phyloP scores from a whole-genome alignment of 2,797 vertebrate species.

The Gymnothorax javanicus region DNA sequence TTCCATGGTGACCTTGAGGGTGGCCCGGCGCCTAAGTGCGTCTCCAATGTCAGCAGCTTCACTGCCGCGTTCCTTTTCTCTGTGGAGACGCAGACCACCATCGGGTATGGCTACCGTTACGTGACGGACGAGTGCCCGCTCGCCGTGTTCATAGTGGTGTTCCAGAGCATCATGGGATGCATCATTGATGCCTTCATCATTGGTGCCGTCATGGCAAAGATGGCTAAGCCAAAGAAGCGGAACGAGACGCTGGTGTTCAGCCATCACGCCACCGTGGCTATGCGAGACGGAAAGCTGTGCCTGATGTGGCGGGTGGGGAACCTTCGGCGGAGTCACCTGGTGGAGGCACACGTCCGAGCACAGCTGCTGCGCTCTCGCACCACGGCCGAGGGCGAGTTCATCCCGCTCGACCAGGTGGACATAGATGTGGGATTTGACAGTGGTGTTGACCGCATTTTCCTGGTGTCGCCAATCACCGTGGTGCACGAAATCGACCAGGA shows the following conservation, averaged over 20 bases:
- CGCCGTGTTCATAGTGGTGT: slow-evolving; percentile 94
- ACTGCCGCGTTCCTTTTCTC: slow-evolving; percentile 96
- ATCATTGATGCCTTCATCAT: slow-evolving; percentile 98
- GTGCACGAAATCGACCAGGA: slow-evolving; percentile 94
- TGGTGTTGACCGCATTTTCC: slow-evolving; percentile 92
- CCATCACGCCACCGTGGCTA: slow-evolving; percentile 89
- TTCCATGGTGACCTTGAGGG: slow-evolving; percentile 86
- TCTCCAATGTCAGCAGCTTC: slow-evolving; percentile 94
- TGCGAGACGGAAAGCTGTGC: slow-evolving; percentile 91
- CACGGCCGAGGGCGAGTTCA: slow-evolving; percentile 92
- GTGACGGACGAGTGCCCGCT: slow-evolving; percentile 94
- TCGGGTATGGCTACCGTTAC: slow-evolving; percentile 93
- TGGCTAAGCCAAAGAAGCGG: slow-evolving; percentile 96
- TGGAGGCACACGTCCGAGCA: slow-evolving; percentile 92
- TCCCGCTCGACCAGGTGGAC: slow-evolving; percentile 92
- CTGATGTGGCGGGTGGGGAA: slow-evolving; percentile 97
- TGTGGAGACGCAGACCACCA: slow-evolving; percentile 97
- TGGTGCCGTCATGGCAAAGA: slow-evolving; percentile 96
- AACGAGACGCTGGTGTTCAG: slow-evolving; percentile 96
- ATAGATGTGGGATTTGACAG: slow-evolving; percentile 95
- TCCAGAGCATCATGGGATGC: slow-evolving; percentile 96
- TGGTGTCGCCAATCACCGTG: slow-evolving; percentile 93
- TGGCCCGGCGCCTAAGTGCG: slow-evolving; percentile 76
- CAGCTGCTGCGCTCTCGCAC: slow-evolving; percentile 94
- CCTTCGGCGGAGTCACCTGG: slow-evolving; percentile 92